Conservation (phyloP, 2,113 vertebrate species). For the Alaudala cheleensis region DNA sequence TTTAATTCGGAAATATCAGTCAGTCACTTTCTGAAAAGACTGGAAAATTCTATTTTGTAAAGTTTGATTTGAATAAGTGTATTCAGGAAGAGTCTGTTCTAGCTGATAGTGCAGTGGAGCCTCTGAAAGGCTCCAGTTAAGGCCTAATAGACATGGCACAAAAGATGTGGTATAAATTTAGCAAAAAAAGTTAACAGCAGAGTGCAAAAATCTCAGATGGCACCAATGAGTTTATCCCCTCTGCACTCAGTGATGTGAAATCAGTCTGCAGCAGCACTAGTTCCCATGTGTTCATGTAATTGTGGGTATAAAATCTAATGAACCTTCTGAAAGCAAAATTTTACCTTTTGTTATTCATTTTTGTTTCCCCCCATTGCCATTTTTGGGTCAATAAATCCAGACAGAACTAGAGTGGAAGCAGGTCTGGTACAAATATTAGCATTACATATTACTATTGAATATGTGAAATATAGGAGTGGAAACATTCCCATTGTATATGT, state of each 20-base stretch:
- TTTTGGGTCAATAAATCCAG: background rate
- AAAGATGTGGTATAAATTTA: background rate
- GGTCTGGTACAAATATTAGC: background rate
- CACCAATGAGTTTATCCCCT: background rate
- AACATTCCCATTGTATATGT: background rate
- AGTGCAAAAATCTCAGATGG: background rate
- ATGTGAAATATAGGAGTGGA: background rate
- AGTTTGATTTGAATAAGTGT: background rate
- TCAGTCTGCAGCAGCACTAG: background rate
- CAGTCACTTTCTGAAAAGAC: background rate
- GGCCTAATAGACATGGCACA: background rate
- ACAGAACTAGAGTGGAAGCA: background rate
- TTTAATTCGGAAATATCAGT: conserved; percentile 16
- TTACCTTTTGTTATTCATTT: background rate
- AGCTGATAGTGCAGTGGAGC: background rate
- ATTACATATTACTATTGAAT: background rate
- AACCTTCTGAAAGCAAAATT: background rate
- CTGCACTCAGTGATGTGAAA: background rate
- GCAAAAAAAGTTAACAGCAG: background rate
- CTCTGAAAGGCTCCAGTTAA: background rate
- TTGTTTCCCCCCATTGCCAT: background rate
- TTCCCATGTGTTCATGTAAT: background rate
- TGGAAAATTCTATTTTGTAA: background rate
- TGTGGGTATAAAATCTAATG: background rate
- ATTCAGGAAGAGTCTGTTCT: background rate